phyloP scores from a whole-genome alignment of 2,888 invertebrate genomes.

The Marasmarcha lunaedactyla region DNA sequence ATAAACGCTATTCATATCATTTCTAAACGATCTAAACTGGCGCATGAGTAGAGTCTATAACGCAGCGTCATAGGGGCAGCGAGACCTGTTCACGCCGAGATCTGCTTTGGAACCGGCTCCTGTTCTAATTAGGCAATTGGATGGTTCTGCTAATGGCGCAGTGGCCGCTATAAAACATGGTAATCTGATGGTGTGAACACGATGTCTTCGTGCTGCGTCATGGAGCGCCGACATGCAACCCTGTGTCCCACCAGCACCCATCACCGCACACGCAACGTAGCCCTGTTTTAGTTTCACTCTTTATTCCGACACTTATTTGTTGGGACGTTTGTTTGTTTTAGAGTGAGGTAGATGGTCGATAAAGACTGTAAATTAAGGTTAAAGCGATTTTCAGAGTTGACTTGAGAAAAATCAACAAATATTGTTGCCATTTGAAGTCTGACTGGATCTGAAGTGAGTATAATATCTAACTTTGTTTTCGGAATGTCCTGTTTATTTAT shows the following conservation, averaged over 20 bases:
- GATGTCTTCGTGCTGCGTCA: conserved; percentile 46
- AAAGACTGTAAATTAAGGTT: too few species aligned
- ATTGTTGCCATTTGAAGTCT: too few species aligned
- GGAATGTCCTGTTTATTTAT: too few species aligned
- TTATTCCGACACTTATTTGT: too few species aligned
- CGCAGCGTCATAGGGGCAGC: neutral
- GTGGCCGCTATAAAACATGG: conserved; percentile 51
- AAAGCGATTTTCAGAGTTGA: too few species aligned
- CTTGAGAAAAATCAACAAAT: too few species aligned
- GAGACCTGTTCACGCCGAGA: neutral
- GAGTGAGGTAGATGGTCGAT: too few species aligned
- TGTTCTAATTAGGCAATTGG: conserved; percentile 67
- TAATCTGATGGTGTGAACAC: conserved; percentile 68
- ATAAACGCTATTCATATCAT: too few species aligned
- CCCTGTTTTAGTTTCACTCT: neutral
- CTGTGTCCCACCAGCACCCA: conserved; percentile 32
- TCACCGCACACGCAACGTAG: conserved; percentile 16
- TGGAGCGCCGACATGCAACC: conserved; percentile 58
- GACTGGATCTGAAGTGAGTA: too few species aligned
- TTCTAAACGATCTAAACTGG: neutral
- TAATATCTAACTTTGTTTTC: too few species aligned
- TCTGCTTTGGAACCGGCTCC: conserved; percentile 34
- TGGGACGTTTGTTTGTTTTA: too few species aligned
- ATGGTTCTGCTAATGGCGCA: conserved; percentile 52
- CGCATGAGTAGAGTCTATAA: neutral